A percentile compares a stretch with the other conserved stretches of the same genome.
These are phyloP conservation scores for Brachionus asplanchnoidis DNA, from an alignment of 1,140 invertebrate species.

Conservation along the genomic window DNA sequence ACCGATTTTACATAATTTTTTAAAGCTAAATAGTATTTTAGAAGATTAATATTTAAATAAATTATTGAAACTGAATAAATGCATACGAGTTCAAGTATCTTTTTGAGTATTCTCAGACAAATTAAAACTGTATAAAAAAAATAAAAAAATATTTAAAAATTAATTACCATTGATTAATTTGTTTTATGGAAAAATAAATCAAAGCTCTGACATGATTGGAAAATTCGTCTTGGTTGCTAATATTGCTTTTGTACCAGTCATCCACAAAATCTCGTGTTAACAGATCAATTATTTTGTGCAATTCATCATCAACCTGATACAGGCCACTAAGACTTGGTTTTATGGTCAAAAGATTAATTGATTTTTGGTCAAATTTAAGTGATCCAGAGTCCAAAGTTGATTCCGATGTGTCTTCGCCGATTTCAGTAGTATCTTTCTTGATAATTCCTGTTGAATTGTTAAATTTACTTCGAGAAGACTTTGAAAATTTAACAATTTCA, in stretches of 20 bases:
- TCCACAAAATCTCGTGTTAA: slow-evolving; percentile 35
- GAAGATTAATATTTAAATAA: too few species aligned
- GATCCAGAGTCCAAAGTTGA: neutral
- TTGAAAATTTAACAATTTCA: neutral
- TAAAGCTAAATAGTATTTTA: too few species aligned
- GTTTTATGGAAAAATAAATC: slow-evolving; percentile 1
- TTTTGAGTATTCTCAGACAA: too few species aligned
- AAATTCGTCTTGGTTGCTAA: slow-evolving; percentile 14
- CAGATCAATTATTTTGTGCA: slow-evolving; percentile 38
- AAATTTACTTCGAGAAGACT: neutral
- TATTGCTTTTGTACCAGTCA: slow-evolving; percentile 14
- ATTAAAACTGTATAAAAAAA: too few species aligned
- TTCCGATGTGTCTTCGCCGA: neutral
- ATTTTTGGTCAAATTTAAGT: neutral
- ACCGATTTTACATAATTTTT: too few species aligned
- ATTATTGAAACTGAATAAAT: too few species aligned
- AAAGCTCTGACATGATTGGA: neutral
- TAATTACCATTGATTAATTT: neutral
- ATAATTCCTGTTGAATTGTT: neutral
- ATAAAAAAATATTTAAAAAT: neutral
- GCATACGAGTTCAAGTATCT: too few species aligned
- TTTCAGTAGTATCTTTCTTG: neutral
- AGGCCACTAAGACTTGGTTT: slow-evolving; percentile 6
- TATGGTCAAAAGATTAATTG: neutral
- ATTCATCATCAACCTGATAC: slow-evolving; percentile 20